Evolutionary conservation across 2,797 vertebrate genomes (phyloP).

Genomic region (Acanthiza pusilla): DNA sequence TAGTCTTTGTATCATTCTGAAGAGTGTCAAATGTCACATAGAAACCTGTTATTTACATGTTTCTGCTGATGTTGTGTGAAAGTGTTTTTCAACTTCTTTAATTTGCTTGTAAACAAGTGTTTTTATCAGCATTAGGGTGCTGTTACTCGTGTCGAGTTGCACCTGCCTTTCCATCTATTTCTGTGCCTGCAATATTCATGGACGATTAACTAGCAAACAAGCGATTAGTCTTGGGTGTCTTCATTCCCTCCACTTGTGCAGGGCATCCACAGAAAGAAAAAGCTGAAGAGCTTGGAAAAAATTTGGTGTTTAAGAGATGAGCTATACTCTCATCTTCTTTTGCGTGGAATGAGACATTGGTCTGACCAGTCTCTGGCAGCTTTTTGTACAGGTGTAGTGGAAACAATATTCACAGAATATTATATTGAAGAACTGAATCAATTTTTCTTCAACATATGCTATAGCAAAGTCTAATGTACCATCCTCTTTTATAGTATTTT

Average conservation of each 20-base stretch:
- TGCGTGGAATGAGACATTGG: background rate
- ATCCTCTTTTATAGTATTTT: background rate
- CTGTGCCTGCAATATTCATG: background rate
- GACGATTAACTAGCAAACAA: background rate
- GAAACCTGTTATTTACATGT: background rate
- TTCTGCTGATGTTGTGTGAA: background rate
- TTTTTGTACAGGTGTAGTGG: background rate
- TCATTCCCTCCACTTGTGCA: background rate
- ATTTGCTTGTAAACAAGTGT: background rate
- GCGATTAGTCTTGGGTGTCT: background rate
- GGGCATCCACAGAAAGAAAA: background rate
- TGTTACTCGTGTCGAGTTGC: background rate
- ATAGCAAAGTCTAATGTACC: background rate
- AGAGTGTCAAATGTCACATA: background rate
- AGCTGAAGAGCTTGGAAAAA: background rate
- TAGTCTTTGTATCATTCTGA: background rate
- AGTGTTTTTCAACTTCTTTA: background rate
- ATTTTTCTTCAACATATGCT: background rate
- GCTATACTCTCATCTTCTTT: background rate
- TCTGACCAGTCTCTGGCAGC: background rate
- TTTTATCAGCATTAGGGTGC: background rate
- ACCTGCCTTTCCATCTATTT: background rate
- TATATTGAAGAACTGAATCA: background rate
- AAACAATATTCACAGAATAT: background rate
- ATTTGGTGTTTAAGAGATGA: background rate